Evolutionary conservation across 1,140 invertebrate species (phyloP).

Genomic region (Macrobrachium nipponense): DNA sequence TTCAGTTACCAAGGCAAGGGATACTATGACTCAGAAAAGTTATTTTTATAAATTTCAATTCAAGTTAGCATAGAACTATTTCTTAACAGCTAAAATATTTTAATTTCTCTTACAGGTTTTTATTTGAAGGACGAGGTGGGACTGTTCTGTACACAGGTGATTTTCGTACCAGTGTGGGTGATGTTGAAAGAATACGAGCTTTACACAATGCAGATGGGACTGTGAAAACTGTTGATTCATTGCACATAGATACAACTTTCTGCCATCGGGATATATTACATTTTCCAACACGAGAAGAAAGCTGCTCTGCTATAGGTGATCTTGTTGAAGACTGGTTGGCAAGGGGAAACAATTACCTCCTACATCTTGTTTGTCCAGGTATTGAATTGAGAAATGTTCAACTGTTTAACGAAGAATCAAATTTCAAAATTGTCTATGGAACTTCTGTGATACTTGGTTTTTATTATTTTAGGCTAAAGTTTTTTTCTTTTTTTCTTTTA

Average conservation of each 20-base stretch:
- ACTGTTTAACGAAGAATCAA: no score
- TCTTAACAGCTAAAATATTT: background rate
- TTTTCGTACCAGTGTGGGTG: conserved; percentile 73
- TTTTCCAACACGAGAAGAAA: conserved; percentile 75
- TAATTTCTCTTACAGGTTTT: conserved; percentile 68
- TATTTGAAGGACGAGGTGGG: conserved; percentile 72
- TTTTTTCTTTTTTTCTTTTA: background rate
- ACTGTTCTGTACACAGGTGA: conserved; percentile 79
- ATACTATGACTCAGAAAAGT: no score
- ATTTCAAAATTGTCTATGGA: background rate
- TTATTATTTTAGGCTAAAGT: background rate
- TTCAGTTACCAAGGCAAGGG: no score
- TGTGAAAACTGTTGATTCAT: conserved; percentile 72
- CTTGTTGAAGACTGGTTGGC: conserved; percentile 73
- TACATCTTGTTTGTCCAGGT: conserved; percentile 63
- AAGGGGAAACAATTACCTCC: conserved; percentile 61
- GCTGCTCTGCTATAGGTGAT: conserved; percentile 70
- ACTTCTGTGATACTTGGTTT: background rate
- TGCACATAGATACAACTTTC: conserved; percentile 82
- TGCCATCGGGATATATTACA: conserved; percentile 69
- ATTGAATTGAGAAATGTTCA: background rate
- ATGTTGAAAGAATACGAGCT: conserved; percentile 72
- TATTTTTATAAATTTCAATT: no score
- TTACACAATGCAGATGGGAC: conserved; percentile 70
- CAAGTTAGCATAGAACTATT: background rate